These are phyloP conservation scores for Neoniphon sammara DNA, from an alignment of 2,797 vertebrate genomes.

Conservation along the genomic window DNA sequence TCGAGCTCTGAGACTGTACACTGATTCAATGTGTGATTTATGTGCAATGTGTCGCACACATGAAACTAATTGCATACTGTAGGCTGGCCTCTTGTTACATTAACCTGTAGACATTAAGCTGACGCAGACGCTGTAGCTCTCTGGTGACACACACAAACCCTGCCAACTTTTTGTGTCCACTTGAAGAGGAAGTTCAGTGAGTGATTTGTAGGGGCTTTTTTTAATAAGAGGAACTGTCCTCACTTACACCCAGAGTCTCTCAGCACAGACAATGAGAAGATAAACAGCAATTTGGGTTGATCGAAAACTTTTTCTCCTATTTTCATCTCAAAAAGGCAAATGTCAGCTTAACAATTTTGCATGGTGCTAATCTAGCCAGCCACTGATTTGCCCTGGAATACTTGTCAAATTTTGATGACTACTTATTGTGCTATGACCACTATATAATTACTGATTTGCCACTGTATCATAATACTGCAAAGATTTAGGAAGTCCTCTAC, in stretches of 20 bases:
- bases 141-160: neutral
- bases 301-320: neutral
- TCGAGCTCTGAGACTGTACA: slow-evolving; percentile 35
- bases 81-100: slow-evolving; percentile 10
- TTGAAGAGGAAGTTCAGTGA: slow-evolving; percentile 33
- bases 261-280: neutral
- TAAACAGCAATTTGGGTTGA: neutral
- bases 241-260: neutral
- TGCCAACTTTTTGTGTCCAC: slow-evolving; percentile 9
- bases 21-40: slow-evolving; percentile 48
- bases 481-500: neutral
- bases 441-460: neutral
- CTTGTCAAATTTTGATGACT: neutral
- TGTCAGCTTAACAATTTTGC: neutral
- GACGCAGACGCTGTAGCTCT: slow-evolving; percentile 18
- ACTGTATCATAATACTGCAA: neutral
- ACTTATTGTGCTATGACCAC: neutral
- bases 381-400: neutral
- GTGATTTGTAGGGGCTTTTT: slow-evolving; percentile 3
- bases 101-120: neutral
- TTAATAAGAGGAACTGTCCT: slow-evolving; percentile 20
- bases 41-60: slow-evolving; percentile 34
- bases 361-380: neutral
- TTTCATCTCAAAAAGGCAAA: neutral
- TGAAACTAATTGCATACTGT: slow-evolving; percentile 28